Evolutionary conservation across 2,888 invertebrate genomes (phyloP).

Genomic region (Stratiomys singularior): DNA sequence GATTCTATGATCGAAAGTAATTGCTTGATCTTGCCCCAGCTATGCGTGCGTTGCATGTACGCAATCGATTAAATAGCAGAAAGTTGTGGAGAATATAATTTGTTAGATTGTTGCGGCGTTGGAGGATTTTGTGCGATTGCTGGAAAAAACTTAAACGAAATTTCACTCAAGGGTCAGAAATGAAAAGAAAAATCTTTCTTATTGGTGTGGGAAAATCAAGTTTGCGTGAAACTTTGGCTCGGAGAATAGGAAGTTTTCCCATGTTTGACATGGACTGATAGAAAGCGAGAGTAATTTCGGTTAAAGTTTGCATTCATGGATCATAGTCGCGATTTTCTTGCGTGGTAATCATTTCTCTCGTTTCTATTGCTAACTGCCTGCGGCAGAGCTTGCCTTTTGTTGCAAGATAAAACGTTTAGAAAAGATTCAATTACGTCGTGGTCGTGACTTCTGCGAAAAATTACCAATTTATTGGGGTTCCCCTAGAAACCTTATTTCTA

Average conservation of each 20-base stretch:
- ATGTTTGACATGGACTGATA: neutral
- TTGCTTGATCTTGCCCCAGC: neutral
- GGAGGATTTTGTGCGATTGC: neutral
- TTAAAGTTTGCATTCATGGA: no score
- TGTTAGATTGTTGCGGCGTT: neutral
- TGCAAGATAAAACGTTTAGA: no score
- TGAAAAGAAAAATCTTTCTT: slow-evolving; percentile 6
- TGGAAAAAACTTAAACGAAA: neutral
- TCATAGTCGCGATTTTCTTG: no score
- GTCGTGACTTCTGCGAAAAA: no score
- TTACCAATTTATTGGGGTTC: no score
- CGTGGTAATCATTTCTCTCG: no score
- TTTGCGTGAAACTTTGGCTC: neutral
- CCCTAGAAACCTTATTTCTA: no score
- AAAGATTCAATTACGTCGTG: no score
- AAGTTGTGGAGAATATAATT: slow-evolving; percentile 13
- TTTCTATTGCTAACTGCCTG: no score
- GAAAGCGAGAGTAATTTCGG: neutral
- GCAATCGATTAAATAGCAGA: neutral
- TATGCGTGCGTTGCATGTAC: neutral
- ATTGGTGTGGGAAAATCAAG: neutral
- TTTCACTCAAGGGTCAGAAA: neutral
- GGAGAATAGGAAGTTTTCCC: neutral
- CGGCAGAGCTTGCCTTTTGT: no score
- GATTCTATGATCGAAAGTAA: slow-evolving; percentile 30